These are phyloP conservation scores for Trichechus manatus DNA, from an alignment of 2,113 vertebrate genomes.

Conservation along the genomic window DNA sequence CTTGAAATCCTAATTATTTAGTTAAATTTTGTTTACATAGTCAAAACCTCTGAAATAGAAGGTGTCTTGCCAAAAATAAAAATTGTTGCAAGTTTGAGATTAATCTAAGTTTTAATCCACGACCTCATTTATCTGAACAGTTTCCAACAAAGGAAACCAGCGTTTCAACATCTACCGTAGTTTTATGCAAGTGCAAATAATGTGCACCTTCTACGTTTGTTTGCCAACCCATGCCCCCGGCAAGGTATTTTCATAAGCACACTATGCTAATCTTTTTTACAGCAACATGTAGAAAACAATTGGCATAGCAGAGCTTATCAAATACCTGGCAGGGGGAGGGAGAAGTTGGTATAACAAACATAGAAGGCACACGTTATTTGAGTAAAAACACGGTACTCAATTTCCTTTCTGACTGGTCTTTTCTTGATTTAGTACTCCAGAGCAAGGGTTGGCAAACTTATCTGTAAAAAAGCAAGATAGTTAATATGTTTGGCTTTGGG, in stretches of 20 bases:
- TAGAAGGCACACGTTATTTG: no score
- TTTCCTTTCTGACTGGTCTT: not conserved
- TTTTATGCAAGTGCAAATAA: no score
- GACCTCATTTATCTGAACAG: not conserved
- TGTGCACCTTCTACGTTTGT: no score
- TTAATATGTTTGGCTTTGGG: not conserved
- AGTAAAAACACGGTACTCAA: not conserved
- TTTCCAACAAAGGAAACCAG: not conserved
- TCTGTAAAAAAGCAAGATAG: not conserved
- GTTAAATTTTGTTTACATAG: slow-evolving; percentile 2
- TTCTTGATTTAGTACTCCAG: no score
- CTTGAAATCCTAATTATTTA: slow-evolving; percentile 45
- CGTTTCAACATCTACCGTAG: not conserved
- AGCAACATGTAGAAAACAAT: no score
- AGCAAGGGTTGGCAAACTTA: not conserved
- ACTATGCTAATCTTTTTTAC: no score
- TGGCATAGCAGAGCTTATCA: no score
- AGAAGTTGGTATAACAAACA: no score
- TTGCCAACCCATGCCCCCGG: no score
- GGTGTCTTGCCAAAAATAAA: slow-evolving; percentile 25
- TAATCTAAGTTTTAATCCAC: not conserved
- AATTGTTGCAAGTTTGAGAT: not conserved
- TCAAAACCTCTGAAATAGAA: slow-evolving; percentile 24
- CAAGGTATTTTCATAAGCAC: no score
- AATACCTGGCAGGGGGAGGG: no score